A percentile compares a stretch with the other conserved stretches of the same genome.
These are phyloP conservation scores for Papilio xuthus DNA, from an alignment of 1,140 invertebrate genomes.

Conservation along the genomic window DNA sequence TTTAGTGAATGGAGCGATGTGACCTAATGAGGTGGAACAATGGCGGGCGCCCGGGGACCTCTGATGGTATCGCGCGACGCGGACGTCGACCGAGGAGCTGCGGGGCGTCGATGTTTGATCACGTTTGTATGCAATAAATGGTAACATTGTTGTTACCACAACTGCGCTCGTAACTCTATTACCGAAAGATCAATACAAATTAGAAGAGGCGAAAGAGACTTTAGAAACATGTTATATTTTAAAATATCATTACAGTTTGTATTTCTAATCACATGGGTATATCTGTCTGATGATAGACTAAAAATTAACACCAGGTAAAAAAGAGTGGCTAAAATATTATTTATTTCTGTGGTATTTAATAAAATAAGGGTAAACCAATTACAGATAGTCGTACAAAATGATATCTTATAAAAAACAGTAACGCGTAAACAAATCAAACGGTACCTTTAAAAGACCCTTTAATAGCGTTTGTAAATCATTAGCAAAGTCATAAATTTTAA, in stretches of 20 bases:
- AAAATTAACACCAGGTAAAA: not conserved
- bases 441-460: not conserved
- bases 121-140: constrained; percentile 34
- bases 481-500: constrained; percentile 18
- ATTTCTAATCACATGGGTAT: not conserved
- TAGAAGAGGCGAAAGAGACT: not conserved
- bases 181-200: not conserved
- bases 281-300: too few relatives aligned
- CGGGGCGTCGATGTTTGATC: constrained; percentile 30
- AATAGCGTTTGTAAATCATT: constrained; percentile 25
- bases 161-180: not conserved
- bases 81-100: constrained; percentile 12
- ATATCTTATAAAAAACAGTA: not conserved
- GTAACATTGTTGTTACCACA: constrained; percentile 3
- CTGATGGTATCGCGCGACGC: constrained; percentile 14
- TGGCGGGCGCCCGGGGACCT: constrained; percentile 57
- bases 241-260: not conserved
- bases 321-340: not conserved
- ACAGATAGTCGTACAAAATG: not conserved
- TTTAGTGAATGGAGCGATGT: constrained; percentile 52
- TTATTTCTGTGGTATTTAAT: not conserved
- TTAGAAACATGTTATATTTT: not conserved
- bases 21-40: constrained; percentile 62
- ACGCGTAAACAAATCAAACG: not conserved
- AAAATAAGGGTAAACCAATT: not conserved